Percentiles rank a stretch among this genome's conserved stretches.
Evolutionary conservation across 1,140 invertebrate species (phyloP).

Genomic region (Drosophila tristis): DNA sequence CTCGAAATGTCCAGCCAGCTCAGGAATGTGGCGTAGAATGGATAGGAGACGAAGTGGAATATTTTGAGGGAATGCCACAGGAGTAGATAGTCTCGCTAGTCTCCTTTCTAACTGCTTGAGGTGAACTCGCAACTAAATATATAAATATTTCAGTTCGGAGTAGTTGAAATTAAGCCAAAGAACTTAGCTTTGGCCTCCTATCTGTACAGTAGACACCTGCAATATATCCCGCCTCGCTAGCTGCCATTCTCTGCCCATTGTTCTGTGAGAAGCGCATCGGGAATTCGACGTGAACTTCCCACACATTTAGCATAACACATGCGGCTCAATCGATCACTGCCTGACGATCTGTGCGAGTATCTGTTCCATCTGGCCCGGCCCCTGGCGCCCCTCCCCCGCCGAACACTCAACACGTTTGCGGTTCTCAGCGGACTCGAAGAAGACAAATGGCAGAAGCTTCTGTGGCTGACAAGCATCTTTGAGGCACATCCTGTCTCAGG

Average conservation of each 20-base stretch:
- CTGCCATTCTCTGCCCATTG: background rate
- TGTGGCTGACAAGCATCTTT: conserved; percentile 59
- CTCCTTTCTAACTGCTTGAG: background rate
- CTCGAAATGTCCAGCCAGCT: background rate
- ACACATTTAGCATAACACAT: conserved; percentile 14
- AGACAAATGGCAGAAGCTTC: conserved; percentile 71
- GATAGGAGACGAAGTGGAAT: background rate
- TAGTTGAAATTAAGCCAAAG: no score
- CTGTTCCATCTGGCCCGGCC: conserved; percentile 30
- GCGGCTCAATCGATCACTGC: conserved; percentile 65
- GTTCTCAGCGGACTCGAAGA: conserved; percentile 41
- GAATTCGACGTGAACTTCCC: conserved; percentile 17
- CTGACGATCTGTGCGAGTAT: conserved; percentile 49
- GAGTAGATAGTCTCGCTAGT: background rate
- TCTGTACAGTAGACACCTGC: no score
- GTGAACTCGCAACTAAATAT: no score
- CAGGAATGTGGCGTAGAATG: background rate
- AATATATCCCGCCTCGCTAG: no score
- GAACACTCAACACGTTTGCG: conserved; percentile 55
- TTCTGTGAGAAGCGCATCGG: conserved; percentile 10
- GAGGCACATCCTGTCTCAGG: conserved; percentile 53
- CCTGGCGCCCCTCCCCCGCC: conserved; percentile 1
- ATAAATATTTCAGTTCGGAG: no score
- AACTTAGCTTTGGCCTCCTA: background rate
- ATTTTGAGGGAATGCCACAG: background rate